Evolutionary conservation across 2,113 vertebrate genomes (phyloP).

Genomic region (Falcunculus frontatus): DNA sequence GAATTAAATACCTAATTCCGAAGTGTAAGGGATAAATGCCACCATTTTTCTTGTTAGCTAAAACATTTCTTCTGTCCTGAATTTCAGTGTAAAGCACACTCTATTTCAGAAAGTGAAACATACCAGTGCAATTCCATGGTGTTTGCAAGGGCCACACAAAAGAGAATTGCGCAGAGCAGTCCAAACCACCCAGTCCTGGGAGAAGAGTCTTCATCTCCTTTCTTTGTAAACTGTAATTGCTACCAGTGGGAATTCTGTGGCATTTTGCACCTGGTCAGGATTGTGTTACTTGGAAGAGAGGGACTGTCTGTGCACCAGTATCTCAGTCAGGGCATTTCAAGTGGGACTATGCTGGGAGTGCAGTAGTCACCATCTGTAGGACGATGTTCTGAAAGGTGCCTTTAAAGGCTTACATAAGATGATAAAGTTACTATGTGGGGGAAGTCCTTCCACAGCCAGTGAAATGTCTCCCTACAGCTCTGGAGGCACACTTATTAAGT

Average conservation of each 20-base stretch:
- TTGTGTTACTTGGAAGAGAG: not conserved
- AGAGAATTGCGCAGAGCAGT: accelerated
- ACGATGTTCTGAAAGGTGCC: not conserved
- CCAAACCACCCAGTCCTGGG: not conserved
- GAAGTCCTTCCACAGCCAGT: not conserved
- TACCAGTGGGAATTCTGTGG: not conserved
- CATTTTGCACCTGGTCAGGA: not conserved
- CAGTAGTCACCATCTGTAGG: not conserved
- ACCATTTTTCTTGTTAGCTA: not conserved
- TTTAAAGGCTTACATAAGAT: not conserved
- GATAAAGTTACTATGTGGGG: not conserved
- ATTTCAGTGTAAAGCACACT: not conserved
- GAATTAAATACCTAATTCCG: not conserved
- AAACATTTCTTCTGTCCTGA: not conserved
- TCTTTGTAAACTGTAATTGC: not conserved
- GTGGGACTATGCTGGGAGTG: not conserved
- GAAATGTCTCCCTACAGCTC: not conserved
- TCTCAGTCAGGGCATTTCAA: not conserved
- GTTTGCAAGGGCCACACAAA: not conserved
- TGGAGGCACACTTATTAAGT: not conserved
- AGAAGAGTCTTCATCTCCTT: not conserved
- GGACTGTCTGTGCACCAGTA: not conserved
- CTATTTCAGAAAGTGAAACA: not conserved
- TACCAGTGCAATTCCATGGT: not conserved
- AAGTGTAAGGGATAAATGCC: not conserved